Evolutionary conservation across 2,113 vertebrate genomes (phyloP).

Genomic region (Nesoenas mayeri): DNA sequence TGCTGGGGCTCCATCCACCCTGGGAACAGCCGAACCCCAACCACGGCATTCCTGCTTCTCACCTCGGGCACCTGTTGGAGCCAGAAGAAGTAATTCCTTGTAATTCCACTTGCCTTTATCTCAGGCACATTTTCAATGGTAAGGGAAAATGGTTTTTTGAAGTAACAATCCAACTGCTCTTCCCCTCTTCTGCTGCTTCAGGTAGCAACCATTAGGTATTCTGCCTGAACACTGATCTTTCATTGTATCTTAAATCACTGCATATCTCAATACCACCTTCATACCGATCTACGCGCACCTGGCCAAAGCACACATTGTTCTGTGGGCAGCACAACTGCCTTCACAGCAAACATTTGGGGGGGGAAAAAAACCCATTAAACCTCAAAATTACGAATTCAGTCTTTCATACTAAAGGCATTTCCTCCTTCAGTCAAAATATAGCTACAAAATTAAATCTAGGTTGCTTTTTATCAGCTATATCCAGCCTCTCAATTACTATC

Average conservation of each 20-base stretch:
- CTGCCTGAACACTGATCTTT: neutral
- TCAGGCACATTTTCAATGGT: neutral
- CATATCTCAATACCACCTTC: neutral
- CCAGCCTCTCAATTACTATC: neutral
- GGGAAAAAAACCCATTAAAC: neutral
- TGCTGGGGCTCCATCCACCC: neutral
- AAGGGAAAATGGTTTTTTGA: neutral
- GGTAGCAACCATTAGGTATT: neutral
- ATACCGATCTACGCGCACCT: fast-evolving
- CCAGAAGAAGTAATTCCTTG: neutral
- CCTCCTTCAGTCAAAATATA: neutral
- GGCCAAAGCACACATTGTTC: neutral
- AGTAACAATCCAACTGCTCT: neutral
- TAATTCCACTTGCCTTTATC: neutral
- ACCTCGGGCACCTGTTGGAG: neutral
- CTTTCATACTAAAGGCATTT: neutral
- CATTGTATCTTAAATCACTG: neutral
- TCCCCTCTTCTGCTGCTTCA: neutral
- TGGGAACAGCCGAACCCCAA: neutral
- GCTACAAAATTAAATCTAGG: neutral
- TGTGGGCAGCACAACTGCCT: neutral
- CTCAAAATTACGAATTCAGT: neutral
- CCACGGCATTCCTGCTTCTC: fast-evolving
- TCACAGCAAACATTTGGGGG: fast-evolving
- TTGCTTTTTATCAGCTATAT: neutral